Percentiles rank a stretch among this genome's conserved stretches.
phyloP scores from a whole-genome alignment of 2,113 vertebrate genomes.

The Sisor rabdophorus region DNA sequence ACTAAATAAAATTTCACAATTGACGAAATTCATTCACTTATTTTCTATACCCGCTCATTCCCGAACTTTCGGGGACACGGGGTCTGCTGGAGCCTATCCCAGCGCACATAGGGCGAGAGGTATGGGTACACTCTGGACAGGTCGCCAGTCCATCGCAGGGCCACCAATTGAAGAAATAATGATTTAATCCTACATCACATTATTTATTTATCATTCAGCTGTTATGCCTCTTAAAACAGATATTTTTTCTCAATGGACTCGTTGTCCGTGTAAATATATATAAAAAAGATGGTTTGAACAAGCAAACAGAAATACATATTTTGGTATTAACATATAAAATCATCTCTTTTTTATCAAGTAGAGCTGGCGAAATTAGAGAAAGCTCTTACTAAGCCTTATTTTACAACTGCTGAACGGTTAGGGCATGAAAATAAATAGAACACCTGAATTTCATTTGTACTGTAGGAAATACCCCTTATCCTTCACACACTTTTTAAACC shows the following conservation, averaged over 20 bases:
- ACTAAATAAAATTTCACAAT: too few relatives aligned
- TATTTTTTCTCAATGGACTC: not conserved
- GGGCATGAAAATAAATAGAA: slow-evolving; percentile 34
- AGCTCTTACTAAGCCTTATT: not conserved
- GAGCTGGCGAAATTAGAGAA: not conserved
- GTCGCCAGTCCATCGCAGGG: too few relatives aligned
- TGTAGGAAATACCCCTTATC: slow-evolving; percentile 45
- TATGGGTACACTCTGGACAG: too few relatives aligned
- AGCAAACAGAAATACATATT: not conserved
- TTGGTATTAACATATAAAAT: not conserved
- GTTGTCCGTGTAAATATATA: not conserved
- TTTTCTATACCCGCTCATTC: too few relatives aligned
- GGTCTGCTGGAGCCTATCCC: too few relatives aligned
- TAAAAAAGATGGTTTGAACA: not conserved
- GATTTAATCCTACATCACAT: not conserved
- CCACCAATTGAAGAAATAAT: not conserved
- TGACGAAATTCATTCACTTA: too few relatives aligned
- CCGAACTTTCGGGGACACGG: too few relatives aligned
- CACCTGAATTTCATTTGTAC: slow-evolving; percentile 49
- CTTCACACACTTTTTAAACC: slow-evolving; percentile 38
- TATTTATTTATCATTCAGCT: not conserved
- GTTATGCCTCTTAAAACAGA: not conserved
- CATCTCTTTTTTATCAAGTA: not conserved
- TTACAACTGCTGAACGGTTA: slow-evolving; percentile 32
- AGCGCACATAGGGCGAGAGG: too few relatives aligned